phyloP scores from a whole-genome alignment of 2,797 vertebrate genomes.

The Falco berigora region DNA sequence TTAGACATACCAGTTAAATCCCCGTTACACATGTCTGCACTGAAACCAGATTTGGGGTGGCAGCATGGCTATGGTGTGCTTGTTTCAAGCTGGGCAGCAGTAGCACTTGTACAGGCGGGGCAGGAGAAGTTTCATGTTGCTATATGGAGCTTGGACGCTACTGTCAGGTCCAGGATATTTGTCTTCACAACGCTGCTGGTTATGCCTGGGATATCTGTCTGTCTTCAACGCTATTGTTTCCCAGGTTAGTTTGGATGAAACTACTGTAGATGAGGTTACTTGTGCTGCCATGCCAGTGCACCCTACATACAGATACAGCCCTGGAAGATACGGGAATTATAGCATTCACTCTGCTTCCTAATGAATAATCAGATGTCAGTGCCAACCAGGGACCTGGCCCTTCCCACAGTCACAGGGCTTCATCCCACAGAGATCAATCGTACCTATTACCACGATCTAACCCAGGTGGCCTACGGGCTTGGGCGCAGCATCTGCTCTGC shows the following conservation, averaged over 20 bases:
- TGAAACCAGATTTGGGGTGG: background rate
- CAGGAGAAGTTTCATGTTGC: background rate
- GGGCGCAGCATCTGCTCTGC: background rate
- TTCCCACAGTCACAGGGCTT: background rate
- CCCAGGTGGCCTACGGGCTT: background rate
- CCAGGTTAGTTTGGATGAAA: slow-evolving; percentile 34
- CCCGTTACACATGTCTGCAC: background rate
- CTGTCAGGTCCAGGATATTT: background rate
- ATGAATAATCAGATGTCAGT: background rate
- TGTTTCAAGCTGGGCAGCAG: background rate
- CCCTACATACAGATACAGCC: background rate
- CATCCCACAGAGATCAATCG: background rate
- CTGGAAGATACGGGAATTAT: background rate
- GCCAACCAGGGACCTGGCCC: background rate
- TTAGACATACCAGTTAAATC: background rate
- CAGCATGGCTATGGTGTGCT: background rate
- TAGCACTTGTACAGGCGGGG: background rate
- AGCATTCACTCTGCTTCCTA: background rate
- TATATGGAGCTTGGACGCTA: background rate
- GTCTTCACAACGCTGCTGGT: background rate
- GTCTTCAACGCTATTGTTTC: background rate
- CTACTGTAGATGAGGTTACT: slow-evolving; percentile 10
- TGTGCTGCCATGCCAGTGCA: background rate
- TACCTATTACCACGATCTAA: background rate
- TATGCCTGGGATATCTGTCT: background rate